These are phyloP conservation scores for Tachypleus tridentatus DNA, from an alignment of 1,140 invertebrate genomes.

Conservation along the genomic window DNA sequence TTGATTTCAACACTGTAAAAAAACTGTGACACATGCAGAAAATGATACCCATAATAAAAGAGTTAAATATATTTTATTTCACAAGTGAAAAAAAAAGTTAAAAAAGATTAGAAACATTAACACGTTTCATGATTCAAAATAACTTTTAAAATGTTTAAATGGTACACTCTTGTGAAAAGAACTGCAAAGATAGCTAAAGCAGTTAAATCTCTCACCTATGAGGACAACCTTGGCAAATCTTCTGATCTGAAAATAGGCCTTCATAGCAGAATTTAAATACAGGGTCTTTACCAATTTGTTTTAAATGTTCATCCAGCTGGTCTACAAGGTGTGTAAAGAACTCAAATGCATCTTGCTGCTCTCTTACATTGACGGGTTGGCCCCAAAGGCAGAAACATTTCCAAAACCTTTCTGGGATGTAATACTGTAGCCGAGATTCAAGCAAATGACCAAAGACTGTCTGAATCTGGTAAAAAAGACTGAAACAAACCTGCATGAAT, in stretches of 20 bases:
- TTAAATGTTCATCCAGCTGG: constrained; percentile 43
- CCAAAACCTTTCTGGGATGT: constrained; percentile 47
- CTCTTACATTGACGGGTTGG: constrained; percentile 45
- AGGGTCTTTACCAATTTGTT: constrained; percentile 24
- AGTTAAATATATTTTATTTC: too few species aligned
- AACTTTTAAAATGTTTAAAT: too few species aligned
- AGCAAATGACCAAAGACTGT: constrained; percentile 45
- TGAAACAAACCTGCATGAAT: constrained; percentile 19
- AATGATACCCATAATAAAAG: too few species aligned
- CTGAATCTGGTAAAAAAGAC: constrained; percentile 41
- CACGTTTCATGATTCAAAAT: too few species aligned
- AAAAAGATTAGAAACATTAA: too few species aligned
- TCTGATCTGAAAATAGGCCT: constrained; percentile 47
- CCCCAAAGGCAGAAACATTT: constrained; percentile 45
- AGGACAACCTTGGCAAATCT: constrained; percentile 50
- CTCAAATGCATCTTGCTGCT: constrained; percentile 50
- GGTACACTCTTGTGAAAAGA: too few species aligned
- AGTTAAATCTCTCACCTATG: constrained; percentile 32
- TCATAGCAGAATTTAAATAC: constrained; percentile 37
- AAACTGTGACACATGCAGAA: too few species aligned
- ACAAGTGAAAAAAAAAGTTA: too few species aligned
- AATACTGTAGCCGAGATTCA: constrained; percentile 45
- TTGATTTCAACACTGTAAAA: too few species aligned
- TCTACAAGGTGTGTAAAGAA: constrained; percentile 46
- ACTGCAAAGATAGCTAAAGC: background rate